phyloP scores from a whole-genome alignment of 1,140 invertebrate species.

The Drosophila nigromelanica region DNA sequence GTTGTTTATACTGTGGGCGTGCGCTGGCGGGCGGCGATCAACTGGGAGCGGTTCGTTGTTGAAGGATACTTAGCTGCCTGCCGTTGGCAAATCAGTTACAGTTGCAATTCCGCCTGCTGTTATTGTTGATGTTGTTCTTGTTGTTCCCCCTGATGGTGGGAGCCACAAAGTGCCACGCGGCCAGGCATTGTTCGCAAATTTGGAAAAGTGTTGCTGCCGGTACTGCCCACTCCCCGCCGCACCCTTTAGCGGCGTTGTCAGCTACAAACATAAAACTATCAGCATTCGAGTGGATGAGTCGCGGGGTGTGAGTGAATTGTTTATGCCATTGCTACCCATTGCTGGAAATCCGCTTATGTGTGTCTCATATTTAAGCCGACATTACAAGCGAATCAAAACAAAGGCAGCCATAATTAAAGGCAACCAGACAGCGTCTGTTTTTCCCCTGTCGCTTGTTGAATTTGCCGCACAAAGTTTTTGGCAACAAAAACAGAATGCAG shows the following conservation, averaged over 20 bases:
- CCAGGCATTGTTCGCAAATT: slow-evolving; percentile 69
- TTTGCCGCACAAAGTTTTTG: slow-evolving; percentile 19
- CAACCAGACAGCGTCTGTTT: slow-evolving; percentile 7
- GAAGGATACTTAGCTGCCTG: slow-evolving; percentile 50
- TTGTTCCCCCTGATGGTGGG: slow-evolving; percentile 4
- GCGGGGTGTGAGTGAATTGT: slow-evolving; percentile 39
- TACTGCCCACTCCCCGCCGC: not conserved
- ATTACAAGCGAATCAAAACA: slow-evolving; percentile 72
- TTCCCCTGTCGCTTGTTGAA: slow-evolving; percentile 14
- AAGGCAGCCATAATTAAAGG: slow-evolving; percentile 57
- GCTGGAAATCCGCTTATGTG: slow-evolving; percentile 62
- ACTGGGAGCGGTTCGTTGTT: slow-evolving; percentile 28
- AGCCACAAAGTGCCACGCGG: slow-evolving; percentile 63
- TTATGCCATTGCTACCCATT: slow-evolving; percentile 70
- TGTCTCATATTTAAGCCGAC: slow-evolving; percentile 56
- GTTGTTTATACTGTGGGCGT: slow-evolving; percentile 82
- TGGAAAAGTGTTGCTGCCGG: slow-evolving; percentile 55
- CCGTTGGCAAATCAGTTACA: slow-evolving; percentile 71
- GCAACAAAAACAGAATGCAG: slow-evolving; percentile 15
- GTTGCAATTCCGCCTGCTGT: slow-evolving; percentile 43
- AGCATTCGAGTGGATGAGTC: slow-evolving; percentile 52
- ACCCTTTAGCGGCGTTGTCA: slow-evolving; percentile 28
- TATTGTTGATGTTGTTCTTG: not conserved
- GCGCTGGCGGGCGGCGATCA: slow-evolving; percentile 34
- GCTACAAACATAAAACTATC: slow-evolving; percentile 74